Percentiles rank a stretch among this genome's conserved stretches.
These are phyloP conservation scores for Acanthurus leucopareius DNA, from an alignment of 2,797 vertebrate species.

Conservation along the genomic window DNA sequence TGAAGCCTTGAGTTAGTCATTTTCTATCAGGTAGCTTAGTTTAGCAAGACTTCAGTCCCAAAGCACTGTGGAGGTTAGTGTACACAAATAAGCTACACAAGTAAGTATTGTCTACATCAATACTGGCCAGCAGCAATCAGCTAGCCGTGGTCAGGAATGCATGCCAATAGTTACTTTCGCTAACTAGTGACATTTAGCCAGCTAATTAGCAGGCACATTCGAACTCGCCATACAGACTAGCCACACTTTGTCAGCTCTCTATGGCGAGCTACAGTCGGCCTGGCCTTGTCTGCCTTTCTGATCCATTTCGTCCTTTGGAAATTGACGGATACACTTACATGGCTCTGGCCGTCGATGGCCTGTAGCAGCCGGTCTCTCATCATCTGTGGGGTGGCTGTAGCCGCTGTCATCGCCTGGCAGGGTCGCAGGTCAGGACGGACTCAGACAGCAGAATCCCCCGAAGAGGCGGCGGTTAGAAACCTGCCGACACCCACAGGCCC, in stretches of 20 bases:
- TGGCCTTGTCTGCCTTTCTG: conserved; percentile 16
- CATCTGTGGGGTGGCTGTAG: conserved; percentile 91
- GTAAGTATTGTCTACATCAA: background rate
- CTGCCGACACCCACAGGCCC: conserved; percentile 70
- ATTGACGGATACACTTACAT: conserved; percentile 86
- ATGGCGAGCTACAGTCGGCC: conserved; percentile 2
- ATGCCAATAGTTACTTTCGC: conserved; percentile 21
- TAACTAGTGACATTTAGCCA: conserved; percentile 43
- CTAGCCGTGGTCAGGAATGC: background rate
- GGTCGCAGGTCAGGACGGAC: conserved; percentile 80
- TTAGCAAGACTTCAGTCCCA: background rate
- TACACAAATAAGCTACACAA: conserved; percentile 6
- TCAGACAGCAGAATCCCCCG: conserved; percentile 69
- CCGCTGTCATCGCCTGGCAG: conserved; percentile 94
- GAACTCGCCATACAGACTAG: conserved; percentile 12
- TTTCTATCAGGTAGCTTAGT: background rate
- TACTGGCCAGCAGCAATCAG: conserved; percentile 3
- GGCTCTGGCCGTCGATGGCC: conserved; percentile 94
- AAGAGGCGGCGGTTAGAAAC: conserved; percentile 62
- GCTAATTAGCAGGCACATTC: conserved; percentile 62
- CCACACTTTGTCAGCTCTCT: conserved; percentile 18
- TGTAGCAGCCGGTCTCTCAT: conserved; percentile 96
- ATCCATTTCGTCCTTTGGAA: background rate
- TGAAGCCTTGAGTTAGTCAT: background rate
- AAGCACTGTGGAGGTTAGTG: background rate